phyloP scores from a whole-genome alignment of 2,113 vertebrate species.

The Polypterus bichir region DNA sequence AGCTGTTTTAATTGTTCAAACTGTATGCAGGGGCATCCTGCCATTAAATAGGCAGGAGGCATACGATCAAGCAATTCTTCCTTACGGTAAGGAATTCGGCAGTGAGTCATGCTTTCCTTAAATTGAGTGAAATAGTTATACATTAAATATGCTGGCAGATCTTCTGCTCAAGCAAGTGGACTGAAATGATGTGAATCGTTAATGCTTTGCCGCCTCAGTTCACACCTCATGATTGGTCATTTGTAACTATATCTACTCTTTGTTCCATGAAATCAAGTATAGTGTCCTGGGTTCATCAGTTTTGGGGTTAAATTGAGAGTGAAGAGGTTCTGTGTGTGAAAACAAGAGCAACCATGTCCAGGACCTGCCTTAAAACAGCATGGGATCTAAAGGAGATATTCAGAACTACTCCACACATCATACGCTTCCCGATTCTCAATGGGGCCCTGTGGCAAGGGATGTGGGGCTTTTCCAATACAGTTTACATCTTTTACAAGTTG shows the following conservation, averaged over 20 bases:
- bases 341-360: slow-evolving; percentile 77
- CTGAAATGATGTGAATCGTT: slow-evolving; percentile 82
- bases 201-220: slow-evolving; percentile 81
- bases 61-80: slow-evolving; percentile 29
- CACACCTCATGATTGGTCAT: slow-evolving; percentile 84
- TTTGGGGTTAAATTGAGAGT: slow-evolving; percentile 94
- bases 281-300: slow-evolving; percentile 82
- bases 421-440: slow-evolving; percentile 88
- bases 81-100: slow-evolving; percentile 43
- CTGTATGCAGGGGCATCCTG: slow-evolving; percentile 20
- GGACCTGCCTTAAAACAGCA: slow-evolving; percentile 77
- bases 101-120: slow-evolving; percentile 55
- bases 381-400: slow-evolving; percentile 83
- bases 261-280: slow-evolving; percentile 91
- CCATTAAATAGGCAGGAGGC: slow-evolving; percentile 22
- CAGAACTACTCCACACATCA: slow-evolving; percentile 84
- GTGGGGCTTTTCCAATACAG: slow-evolving; percentile 73
- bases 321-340: slow-evolving; percentile 79
- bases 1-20: slow-evolving; percentile 38
- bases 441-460: slow-evolving; percentile 74
- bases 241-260: slow-evolving; percentile 86
- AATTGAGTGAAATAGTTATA: slow-evolving; percentile 61
- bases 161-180: slow-evolving; percentile 82
- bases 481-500: slow-evolving; percentile 72
- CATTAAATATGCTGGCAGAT: slow-evolving; percentile 81